Conservation (phyloP, 1,140 invertebrate species). For the Bombus soroeensis region DNA sequence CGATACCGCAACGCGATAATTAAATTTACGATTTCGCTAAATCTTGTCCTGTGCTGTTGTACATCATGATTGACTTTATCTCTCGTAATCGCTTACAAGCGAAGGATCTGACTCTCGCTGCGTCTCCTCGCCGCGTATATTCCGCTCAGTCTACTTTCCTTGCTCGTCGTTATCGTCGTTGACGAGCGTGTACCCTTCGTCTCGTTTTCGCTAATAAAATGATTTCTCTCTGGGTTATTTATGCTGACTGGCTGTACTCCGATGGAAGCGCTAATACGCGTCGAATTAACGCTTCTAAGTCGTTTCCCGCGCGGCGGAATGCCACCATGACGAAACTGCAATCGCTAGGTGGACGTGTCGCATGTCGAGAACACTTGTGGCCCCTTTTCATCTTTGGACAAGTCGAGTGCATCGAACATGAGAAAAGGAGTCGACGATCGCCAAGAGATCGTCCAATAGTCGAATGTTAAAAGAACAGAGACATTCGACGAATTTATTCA, state of each 20-base stretch:
- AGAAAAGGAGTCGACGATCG: background rate
- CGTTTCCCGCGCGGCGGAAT: background rate
- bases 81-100: slow-evolving; percentile 43
- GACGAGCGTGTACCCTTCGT: background rate
- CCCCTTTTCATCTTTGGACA: slow-evolving; percentile 26
- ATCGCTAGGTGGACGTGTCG: slow-evolving; percentile 30
- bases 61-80: slow-evolving; percentile 62
- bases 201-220: slow-evolving; percentile 72
- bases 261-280: slow-evolving; percentile 23
- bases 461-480: background rate
- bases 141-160: background rate
- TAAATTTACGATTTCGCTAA: background rate
- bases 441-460: background rate
- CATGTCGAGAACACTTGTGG: slow-evolving; percentile 37
- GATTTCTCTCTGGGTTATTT: slow-evolving; percentile 72
- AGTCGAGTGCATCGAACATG: background rate
- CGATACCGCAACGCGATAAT: background rate
- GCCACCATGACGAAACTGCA: background rate
- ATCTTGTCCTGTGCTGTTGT: background rate
- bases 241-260: slow-evolving; percentile 45
- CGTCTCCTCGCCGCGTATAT: too few species aligned
- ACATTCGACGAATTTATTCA: background rate
- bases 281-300: slow-evolving; percentile 59
- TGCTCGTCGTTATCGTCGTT: background rate
- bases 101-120: background rate